Evolutionary conservation across 2,113 vertebrate species (phyloP), one percentile per base, ranked within the genome.

Genomic region (Athene cunicularia): DNA sequence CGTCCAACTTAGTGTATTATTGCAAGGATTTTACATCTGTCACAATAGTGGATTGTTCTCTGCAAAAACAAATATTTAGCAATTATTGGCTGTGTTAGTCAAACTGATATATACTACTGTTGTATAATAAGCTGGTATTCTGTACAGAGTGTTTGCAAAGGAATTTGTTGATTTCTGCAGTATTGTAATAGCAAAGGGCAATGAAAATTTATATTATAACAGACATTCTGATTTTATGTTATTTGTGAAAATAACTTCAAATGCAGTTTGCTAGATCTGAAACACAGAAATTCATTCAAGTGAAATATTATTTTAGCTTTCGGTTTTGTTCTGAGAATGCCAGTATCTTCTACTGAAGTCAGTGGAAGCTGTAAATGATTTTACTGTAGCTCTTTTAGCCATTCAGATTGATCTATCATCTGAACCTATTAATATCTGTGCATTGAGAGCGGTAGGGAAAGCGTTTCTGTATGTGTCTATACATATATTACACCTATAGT

Each of bases 241-340:
- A 59, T 94, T 94, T 88, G 74, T 45, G 37, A 88, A 90, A 90
- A 95, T 87, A 85, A 90, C 41, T 93, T 93, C 58, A 62, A 73
- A 76, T 76, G 73, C 32, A 59, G n/a, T 63, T 87, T 10, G 5
- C 71, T 56, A 72, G 39, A 53, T 30, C 73, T 59, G 67, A 88
- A 97, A 58, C 66, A 80, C 39, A 53, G 14, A 81, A 91, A 91
- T 87, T 90, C 62, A 82, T 59, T 53, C 53, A 70, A 90, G 45
- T 75, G 60, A 77, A 71, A 43, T 62, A 76, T 35, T 62, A 35
- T 52, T 83, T 75, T 47, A 67, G 81, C 62, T 94, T 90, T 58
- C 21, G 33, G 41, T 85, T 58, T 67, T 56, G 12, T 82, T 90
- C 80, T 70, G 62, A 85, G 43, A 32, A 2, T 13, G 21, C 49